Percentiles rank a stretch among this genome's conserved stretches.
Evolutionary conservation across 2,797 vertebrate species (phyloP).

Genomic region (Streptopelia turtur): DNA sequence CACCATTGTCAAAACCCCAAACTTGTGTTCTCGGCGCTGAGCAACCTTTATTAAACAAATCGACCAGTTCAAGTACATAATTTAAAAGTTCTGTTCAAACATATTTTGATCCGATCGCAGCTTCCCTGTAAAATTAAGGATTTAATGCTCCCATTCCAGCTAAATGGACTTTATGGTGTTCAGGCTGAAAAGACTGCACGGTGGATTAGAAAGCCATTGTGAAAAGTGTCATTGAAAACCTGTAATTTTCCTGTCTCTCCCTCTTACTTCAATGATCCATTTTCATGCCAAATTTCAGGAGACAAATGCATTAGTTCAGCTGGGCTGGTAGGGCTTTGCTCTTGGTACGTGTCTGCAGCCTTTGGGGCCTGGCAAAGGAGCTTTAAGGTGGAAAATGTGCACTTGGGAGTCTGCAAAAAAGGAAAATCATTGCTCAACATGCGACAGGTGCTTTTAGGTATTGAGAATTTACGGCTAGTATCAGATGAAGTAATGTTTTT

Average conservation of each 20-base stretch:
- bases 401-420: background rate
- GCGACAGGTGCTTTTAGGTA: background rate
- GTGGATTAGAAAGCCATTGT: conserved; percentile 25
- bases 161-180: background rate
- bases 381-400: background rate
- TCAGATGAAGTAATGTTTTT: background rate
- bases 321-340: background rate
- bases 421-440: fast-evolving
- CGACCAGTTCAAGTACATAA: background rate
- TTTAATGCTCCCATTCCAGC: conserved; percentile 46
- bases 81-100: conserved; percentile 57
- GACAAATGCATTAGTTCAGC: conserved; percentile 61
- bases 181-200: background rate
- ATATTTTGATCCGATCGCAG: background rate
- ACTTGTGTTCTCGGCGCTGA: background rate
- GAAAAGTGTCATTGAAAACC: conserved; percentile 10
- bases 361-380: background rate
- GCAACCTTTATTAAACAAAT: conserved; percentile 56
- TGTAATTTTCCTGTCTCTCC: conserved; percentile 45
- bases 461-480: background rate
- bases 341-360: background rate
- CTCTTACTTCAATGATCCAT: background rate
- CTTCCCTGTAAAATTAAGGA: conserved; percentile 51
- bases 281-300: conserved; percentile 26
- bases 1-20: background rate